Base-by-base conservation (phyloP, 2,888 invertebrate genomes). In the Tenthredo mesomela region DNA sequence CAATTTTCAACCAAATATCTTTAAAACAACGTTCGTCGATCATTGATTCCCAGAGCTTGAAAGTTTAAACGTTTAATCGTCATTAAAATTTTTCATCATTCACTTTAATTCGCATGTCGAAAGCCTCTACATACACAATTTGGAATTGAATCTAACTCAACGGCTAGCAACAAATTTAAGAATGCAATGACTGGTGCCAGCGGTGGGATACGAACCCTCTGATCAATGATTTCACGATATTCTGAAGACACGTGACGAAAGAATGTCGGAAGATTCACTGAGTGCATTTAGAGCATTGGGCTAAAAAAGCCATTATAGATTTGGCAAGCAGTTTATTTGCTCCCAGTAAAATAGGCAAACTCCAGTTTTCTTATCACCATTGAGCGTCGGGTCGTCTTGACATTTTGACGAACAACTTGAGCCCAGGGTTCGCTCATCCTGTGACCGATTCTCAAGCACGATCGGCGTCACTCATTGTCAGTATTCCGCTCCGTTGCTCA, bases 331-430 rank as follows among this genome's bases (percentile, higher is more conserved):
- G 67, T 67, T 15, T 67, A 33, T 67, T 25, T 67, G 67, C 67
- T 7, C 33, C 0, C 5, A 67, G 33, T 67, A 15, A 33, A 67
- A 67, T 33, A 67, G 71, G 43, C 10, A 73, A 73, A 73, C 43
- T 73, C 10, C 40, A 33, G 67, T 43, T 21, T 73, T 29, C 40
- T 73, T 73, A 73, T 73, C 71, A 15, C 5, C 71, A 73, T 43
- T 21, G 43, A 40, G 43, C 71, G 71, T 21, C n/a, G 21, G 25
- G 71, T 40, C 71, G 9, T 9, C 43, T 25, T 73, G 71, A 73
- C 71, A 73, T 73, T 73, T 73, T 73, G 71, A 73, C 71, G 71
- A 73, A 73, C 43, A 73, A 73, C 71, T 73, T 73, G 71, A 67
- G 67, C 67, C 18, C 18, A 10, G 67, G 67, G 67, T 67, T 67